These are phyloP conservation scores for Chelidonichthys spinosus DNA, from an alignment of 2,797 vertebrate species.

Conservation along the genomic window DNA sequence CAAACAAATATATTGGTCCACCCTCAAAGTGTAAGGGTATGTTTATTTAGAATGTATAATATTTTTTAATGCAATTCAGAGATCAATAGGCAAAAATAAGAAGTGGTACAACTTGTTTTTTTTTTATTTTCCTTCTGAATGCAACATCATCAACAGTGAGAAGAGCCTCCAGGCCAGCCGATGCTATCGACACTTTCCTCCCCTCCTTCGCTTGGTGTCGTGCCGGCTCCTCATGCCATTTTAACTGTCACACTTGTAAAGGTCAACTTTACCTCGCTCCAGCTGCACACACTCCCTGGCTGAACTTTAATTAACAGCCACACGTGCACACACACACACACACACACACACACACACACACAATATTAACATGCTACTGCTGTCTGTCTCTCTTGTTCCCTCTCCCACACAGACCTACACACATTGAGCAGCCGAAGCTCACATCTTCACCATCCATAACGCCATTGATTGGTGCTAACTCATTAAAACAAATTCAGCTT, in stretches of 20 bases:
- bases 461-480: constrained; percentile 52
- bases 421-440: constrained; percentile 2
- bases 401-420: background rate
- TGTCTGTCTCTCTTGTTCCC: background rate
- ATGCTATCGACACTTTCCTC: background rate
- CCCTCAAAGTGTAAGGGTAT: background rate
- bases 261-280: constrained; percentile 36
- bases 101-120: background rate
- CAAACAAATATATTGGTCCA: background rate
- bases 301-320: constrained; percentile 49
- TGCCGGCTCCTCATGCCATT: constrained; percentile 40
- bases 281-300: constrained; percentile 24
- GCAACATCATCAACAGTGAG: background rate
- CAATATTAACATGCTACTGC: constrained; percentile 31
- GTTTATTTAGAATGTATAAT: background rate
- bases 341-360: constrained; percentile 21
- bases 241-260: constrained; percentile 55
- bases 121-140: background rate
- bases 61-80: background rate
- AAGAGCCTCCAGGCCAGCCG: background rate
- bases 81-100: background rate
- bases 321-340: constrained; percentile 29
- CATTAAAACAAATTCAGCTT: constrained; percentile 59
- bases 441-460: constrained; percentile 25
- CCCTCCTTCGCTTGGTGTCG: background rate